Base-by-base conservation (phyloP, 2,797 vertebrate species). In the Muscicapa comitata region DNA sequence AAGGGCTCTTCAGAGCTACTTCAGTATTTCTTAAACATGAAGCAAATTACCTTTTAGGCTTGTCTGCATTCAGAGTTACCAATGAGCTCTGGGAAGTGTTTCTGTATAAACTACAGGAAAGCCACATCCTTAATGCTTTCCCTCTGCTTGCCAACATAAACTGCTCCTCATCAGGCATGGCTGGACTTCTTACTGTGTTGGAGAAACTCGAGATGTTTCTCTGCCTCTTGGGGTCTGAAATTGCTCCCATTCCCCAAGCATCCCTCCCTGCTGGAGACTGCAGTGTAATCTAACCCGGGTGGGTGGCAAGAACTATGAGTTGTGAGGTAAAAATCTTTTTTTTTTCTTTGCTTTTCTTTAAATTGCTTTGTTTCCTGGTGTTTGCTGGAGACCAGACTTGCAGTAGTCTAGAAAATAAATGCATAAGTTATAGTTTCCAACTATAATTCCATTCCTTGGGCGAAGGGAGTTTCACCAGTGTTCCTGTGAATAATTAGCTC, bases 61-160 rank as follows among this genome's bases (percentile, higher is more conserved):
- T 63, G 91, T 84, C 76, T 90, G 79, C 45, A 10, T 88, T 68
- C 50, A 68, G 42, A 71, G 57, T 83, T 82, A 72, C 88, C 90
- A 74, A 3, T 35, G 67, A 89, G 84, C 86, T 88, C 79, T 88
- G 90, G 68, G 68, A 94, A 95, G 75, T 75, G 66, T 93, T 95
- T 93, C 75, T 40, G 1, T 81, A 40, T 96, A 91, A 93, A 79
- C 72, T 50, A 93, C 48, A 78, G 86, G 55, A 88, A 95, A 93
- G 84, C 91, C 84, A 85, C 86, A 90, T 94, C 75, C 88, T 94
- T 90, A 92, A 85, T 90, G 43, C 33, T 84, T 95, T 87, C 73
- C 40, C 47, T 62, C 42, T 79, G 59, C 66, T 79, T 88, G 86
- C 86, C 88, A 86, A 62, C 2, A 5, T 85, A 93, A 94, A 94